Evolutionary conservation across 2,888 invertebrate species (phyloP).

Genomic region (Drosophila koepferae): DNA sequence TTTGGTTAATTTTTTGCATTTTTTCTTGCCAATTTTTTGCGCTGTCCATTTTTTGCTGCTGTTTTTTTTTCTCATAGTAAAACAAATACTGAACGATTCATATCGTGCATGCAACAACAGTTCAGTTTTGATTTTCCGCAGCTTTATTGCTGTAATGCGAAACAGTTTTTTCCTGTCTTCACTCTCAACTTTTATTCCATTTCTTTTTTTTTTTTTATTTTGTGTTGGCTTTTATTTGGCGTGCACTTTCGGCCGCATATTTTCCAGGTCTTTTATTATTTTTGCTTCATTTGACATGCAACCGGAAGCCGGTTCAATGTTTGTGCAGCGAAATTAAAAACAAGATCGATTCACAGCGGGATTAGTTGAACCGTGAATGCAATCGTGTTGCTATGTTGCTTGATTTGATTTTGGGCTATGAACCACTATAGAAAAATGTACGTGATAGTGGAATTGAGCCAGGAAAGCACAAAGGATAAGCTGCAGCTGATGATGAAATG

Average conservation of each 20-base stretch:
- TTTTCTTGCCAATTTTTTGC: slow-evolving; percentile 31
- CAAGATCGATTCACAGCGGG: slow-evolving; percentile 26
- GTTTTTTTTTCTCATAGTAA: background rate
- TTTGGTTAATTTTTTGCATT: slow-evolving; percentile 35
- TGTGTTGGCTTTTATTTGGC: slow-evolving; percentile 19
- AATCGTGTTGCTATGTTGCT: slow-evolving; percentile 21
- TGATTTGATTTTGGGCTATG: slow-evolving; percentile 33
- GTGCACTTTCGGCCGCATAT: slow-evolving; percentile 64
- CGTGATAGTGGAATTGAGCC: background rate
- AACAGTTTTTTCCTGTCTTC: slow-evolving; percentile 47
- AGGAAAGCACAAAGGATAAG: background rate
- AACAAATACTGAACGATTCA: slow-evolving; percentile 40
- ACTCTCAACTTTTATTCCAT: slow-evolving; percentile 17
- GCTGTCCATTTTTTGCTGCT: slow-evolving; percentile 14
- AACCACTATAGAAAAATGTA: slow-evolving; percentile 2
- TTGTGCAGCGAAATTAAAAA: slow-evolving; percentile 69
- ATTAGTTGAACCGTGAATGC: slow-evolving; percentile 42
- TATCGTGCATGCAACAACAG: slow-evolving; percentile 52
- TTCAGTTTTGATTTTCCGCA: slow-evolving; percentile 65
- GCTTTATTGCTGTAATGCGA: slow-evolving; percentile 73
- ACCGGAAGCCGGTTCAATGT: slow-evolving; percentile 69
- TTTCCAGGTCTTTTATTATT: slow-evolving; percentile 52
- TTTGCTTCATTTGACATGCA: slow-evolving; percentile 72
- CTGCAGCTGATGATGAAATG: background rate
- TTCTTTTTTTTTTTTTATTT: background rate